Base-by-base conservation (phyloP, 2,888 invertebrate species). In the Anoplius nigerrimus region DNA sequence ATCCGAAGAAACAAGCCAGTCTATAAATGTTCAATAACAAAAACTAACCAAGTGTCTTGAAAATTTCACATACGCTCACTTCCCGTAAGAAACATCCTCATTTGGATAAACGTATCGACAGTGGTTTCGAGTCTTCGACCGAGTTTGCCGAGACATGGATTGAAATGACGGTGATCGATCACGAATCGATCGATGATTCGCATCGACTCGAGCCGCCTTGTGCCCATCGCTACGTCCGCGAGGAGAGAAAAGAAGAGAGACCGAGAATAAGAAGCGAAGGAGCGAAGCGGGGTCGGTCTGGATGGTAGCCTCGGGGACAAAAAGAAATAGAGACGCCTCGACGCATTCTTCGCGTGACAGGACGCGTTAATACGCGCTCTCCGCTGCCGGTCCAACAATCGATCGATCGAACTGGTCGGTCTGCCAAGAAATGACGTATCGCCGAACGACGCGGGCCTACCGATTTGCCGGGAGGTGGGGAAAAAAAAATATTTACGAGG, bases 361-460 rank as follows among this genome's bases (percentile, higher is more conserved):
- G 74, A 72, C 73, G 76, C 76, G 80, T 81, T 79, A 78, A 81
- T 79, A 79, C 69, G 64, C 61, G 46, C 43, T 18, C 34, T 34
- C 46, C 53, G 60, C 45, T 43, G 59, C 22, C 22, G 59, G 22
- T 59, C 11, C n/a, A 8, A 62, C 69, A 69, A 72, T 71, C 67
- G 64, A 53, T 42, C n/a, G 63, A 62, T 65, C 24, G 45, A 45
- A 21, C 42, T 45, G 62, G 62, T 42, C 62, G 77, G 75, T 80
- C 79, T 58, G 75, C 67, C 78, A 71, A 76, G 78, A 80, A 80
- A 81, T 79, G 79, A 80, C 78, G 71, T 76, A 81, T 76, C 73
- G 80, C 56, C 74, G 76, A 69, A 74, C 73, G 76, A 71, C 71
- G 62, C 70, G 66, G 69, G 72, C 71, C 71, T 76, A 62, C 75